Evolutionary conservation across 2,113 vertebrate genomes (phyloP), one percentile per base, ranked within the genome.

Genomic region (Sebastes fasciatus): DNA sequence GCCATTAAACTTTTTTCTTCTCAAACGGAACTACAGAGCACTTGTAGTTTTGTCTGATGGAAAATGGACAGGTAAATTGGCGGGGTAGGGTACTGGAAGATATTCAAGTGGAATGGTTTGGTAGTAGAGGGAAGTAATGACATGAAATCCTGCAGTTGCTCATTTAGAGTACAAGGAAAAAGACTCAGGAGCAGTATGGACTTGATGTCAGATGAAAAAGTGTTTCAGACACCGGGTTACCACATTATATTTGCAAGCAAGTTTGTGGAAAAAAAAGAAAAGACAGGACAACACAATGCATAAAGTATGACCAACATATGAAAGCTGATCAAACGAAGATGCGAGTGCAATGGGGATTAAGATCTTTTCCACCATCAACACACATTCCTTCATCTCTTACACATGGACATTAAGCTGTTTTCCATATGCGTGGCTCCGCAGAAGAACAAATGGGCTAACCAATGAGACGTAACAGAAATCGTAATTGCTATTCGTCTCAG

Each of bases 401-500:
- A 77, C 55, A 57, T 48, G 46, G 52, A 85, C 82, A 92, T 90
- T 86, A 86, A 84, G 84, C 82, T 84, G 85, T 82, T 90, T 89
- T 85, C 84, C 76, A 79, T 87, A 74, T 70, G 67, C 23, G 60
- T 57, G 73, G 73, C 84, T 90, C 58, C 40, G 77, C 81, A 74
- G 40, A 84, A 88, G 64, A 93, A 91, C 87, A 92, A 94, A 92
- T 91, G 87, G 86, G 62, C 68, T 74, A 82, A 80, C 87, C 91
- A 91, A 92, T 89, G 91, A 89, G 85, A 91, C 87, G 88, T 83
- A 92, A 67, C 88, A 80, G 64, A 88, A 90, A 91, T 90, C 13
- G 67, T 92, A 92, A 92, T 93, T 94, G 88, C 84, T 90, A 87
- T 92, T 92, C 84, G 75, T 92, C 81, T 86, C 84, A 87, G 89